Base-by-base conservation (phyloP, 2,888 invertebrate genomes). In the Pyrrhosoma nymphula region DNA sequence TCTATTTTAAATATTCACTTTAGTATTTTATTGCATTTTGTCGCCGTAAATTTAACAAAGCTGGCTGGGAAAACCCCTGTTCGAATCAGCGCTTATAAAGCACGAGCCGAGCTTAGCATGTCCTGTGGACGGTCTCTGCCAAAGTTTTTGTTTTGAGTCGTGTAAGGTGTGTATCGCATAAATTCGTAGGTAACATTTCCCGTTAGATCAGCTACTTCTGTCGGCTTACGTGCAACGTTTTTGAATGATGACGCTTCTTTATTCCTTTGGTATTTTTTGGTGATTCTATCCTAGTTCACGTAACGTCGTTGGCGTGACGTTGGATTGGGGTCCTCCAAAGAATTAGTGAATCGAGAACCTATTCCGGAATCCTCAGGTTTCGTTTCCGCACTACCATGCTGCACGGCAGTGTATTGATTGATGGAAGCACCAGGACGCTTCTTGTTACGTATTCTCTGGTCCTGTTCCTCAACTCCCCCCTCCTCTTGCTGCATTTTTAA, bases 261-360 rank as follows among this genome's bases (percentile, higher is more conserved):
- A 60, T 69, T 2, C 69, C 69, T 26, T 8, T 2, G n/a, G 35
- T 35, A 82, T 82, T 82, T 60, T 69, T 26, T 82, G 35, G 35
- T 35, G 35, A 35, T 14, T 35, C 69, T 69, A 26, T 16, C 82
- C 82, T 35, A 18, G 35, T 82, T 82, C 82, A 82, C 82, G 82
- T 69, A 69, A 23, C n/a, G n/a, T 69, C n/a, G 26, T 69, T 82
- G 82, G 82, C 30, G 35, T 82, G 30, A 35, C 30, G 30, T 0
- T 82, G 35, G 26, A 30, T 14, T 14, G 18, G 35, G 82, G 14
- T 82, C 30, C 35, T 35, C n/a, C 82, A 82, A 8, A n/a, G 82
- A 82, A 82, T 82, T 69, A 69, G 69, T 35, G 82, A 82, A 35
- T 82, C 82, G 35, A 82, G 35, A 23, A 82, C 35, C 82, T 82